phyloP scores from a whole-genome alignment of 2,888 invertebrate genomes.

The Tetramorium bicarinatum region DNA sequence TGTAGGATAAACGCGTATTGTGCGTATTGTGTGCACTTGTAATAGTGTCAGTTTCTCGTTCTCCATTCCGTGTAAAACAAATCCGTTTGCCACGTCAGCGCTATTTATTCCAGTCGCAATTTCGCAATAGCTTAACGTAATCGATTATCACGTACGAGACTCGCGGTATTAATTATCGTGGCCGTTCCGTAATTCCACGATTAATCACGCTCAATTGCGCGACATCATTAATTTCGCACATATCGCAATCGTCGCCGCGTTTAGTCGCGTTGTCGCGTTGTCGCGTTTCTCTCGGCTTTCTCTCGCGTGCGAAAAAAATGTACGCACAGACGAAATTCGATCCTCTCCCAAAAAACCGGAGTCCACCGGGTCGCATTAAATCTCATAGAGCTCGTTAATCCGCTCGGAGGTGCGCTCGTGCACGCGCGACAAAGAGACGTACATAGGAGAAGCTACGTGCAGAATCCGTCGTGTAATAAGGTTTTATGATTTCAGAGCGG shows the following conservation, averaged over 20 bases:
- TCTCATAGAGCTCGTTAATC: constrained; percentile 51
- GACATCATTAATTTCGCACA: constrained; percentile 45
- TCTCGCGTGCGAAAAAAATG: constrained; percentile 30
- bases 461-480: constrained; percentile 60
- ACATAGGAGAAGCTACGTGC: constrained; percentile 31
- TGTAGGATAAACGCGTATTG: constrained; percentile 9
- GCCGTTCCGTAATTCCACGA: constrained; percentile 46
- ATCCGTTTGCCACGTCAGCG: constrained; percentile 47
- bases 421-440: constrained; percentile 39
- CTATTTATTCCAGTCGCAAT: constrained; percentile 48
- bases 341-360: constrained; percentile 15
- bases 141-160: constrained; percentile 56
- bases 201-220: constrained; percentile 53
- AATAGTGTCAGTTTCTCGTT: not conserved
- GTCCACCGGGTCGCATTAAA: constrained; percentile 42
- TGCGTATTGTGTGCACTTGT: not conserved
- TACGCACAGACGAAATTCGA: constrained; percentile 7
- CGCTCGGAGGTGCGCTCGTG: constrained; percentile 12
- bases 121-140: constrained; percentile 52
- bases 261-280: not conserved
- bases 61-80: constrained; percentile 38
- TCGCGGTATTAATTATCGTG: constrained; percentile 54
- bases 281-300: not conserved
- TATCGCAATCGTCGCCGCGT: constrained; percentile 20
- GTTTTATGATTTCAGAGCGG: constrained; percentile 58